Conservation (phyloP, 1,140 invertebrate species). For the Babylonia areolata region DNA sequence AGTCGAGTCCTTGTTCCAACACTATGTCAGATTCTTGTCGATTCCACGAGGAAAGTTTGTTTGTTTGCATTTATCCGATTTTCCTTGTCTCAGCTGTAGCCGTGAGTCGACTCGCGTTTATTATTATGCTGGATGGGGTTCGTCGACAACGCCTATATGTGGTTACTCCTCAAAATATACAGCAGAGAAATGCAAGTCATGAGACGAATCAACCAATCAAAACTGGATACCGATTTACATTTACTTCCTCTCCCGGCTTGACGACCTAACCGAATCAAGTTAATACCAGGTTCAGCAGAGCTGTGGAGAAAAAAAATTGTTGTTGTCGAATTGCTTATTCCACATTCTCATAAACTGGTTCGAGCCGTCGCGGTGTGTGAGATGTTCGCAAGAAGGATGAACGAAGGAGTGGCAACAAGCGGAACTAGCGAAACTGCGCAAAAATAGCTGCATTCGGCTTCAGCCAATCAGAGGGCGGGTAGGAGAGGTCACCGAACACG, state of each 20-base stretch:
- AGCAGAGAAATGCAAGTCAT: neutral
- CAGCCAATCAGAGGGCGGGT: neutral
- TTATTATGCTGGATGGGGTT: neutral
- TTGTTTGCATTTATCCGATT: neutral
- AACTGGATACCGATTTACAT: neutral
- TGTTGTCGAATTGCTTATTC: neutral
- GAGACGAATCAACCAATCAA: neutral
- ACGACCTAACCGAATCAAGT: neutral
- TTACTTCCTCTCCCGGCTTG: conserved; percentile 20
- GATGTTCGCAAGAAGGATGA: neutral
- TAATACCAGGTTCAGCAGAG: neutral
- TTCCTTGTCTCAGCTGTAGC: neutral
- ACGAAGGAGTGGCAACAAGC: neutral
- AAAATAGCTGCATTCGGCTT: neutral
- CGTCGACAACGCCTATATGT: neutral
- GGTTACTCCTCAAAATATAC: neutral
- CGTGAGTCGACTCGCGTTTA: neutral
- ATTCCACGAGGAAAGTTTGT: neutral
- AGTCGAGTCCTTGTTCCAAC: neutral
- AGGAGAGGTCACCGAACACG: neutral
- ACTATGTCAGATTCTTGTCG: neutral
- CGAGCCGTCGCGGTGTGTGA: neutral
- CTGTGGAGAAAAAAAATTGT: neutral
- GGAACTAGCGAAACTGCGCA: neutral
- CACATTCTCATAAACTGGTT: neutral